Evolutionary conservation across 2,888 invertebrate species (phyloP).

Genomic region (Dromius quadrimaculatus): DNA sequence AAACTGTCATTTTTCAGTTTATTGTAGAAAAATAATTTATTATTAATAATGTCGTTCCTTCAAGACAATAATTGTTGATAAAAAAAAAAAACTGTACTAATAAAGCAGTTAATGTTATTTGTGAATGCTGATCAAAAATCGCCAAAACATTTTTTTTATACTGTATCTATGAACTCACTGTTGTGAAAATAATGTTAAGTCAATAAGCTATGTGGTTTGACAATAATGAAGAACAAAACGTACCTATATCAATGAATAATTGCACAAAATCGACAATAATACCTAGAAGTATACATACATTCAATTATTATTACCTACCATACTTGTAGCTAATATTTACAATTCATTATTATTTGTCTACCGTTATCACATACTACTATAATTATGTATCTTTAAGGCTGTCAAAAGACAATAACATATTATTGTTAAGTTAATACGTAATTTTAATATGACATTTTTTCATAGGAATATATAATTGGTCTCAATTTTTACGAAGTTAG

Average conservation of each 20-base stretch:
- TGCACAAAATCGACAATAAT: constrained; percentile 61
- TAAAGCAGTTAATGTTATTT: constrained; percentile 40
- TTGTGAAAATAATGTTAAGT: constrained; percentile 46
- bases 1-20: constrained; percentile 25
- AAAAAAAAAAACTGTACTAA: constrained; percentile 39
- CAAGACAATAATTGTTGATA: constrained; percentile 45
- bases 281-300: constrained; percentile 39
- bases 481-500: constrained; percentile 44
- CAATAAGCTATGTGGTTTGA: constrained; percentile 48
- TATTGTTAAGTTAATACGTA: constrained; percentile 43
- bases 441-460: constrained; percentile 50
- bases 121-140: constrained; percentile 50
- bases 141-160: constrained; percentile 45
- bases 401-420: constrained; percentile 51
- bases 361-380: constrained; percentile 37
- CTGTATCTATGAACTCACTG: constrained; percentile 22
- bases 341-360: constrained; percentile 41
- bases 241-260: constrained; percentile 52
- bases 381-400: constrained; percentile 46
- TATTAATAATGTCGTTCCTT: constrained; percentile 45
- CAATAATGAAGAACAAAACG: constrained; percentile 47
- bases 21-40: constrained; percentile 38
- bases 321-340: constrained; percentile 47
- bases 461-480: constrained; percentile 48
- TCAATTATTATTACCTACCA: constrained; percentile 52